Conservation (phyloP, 1,140 invertebrate genomes). For the Drosophila melanogaster region Release_6_plus_ISO1_MT NC_004354.4:1798501-1799000, state of each 20-base stretch:
- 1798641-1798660: constrained; percentile 1
- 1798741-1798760: constrained; percentile 77
- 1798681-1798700: constrained; percentile 23
- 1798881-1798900: constrained; percentile 18
- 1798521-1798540: not conserved
- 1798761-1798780: constrained; percentile 78
- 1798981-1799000: not conserved
- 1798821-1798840: constrained; percentile 63
- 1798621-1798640: not conserved
- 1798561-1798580: constrained; percentile 9
- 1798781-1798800: constrained; percentile 78
- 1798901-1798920: constrained; percentile 21
- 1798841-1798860: constrained; percentile 16
- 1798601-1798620: too few relatives aligned
- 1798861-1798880: not conserved
- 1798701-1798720: constrained; percentile 10
- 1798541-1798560: constrained; percentile 24
- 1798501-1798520: constrained; percentile 16
- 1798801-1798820: constrained; percentile 81
- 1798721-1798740: constrained; percentile 51
- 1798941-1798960: not conserved
- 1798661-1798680: constrained; percentile 37
- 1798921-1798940: constrained; percentile 25
- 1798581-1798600: too few relatives aligned
- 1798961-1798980: not conserved